A percentile compares a stretch with the other conserved stretches of the same genome.
These are phyloP conservation scores for Euglossa dilemma DNA, from an alignment of 1,140 invertebrate species.

Conservation along the genomic window DNA sequence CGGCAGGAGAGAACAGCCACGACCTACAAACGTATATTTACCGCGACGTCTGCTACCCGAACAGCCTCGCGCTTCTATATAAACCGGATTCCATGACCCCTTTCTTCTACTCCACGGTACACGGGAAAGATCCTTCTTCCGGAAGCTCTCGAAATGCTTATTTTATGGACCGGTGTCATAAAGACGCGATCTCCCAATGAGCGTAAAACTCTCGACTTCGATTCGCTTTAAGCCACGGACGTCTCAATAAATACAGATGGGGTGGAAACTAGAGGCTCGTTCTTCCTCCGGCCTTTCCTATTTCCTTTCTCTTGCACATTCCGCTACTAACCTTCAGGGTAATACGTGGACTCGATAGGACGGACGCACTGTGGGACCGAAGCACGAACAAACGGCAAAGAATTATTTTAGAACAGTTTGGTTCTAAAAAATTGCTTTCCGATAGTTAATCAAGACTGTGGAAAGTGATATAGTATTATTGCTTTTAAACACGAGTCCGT, in stretches of 20 bases:
- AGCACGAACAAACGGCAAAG: too few species aligned
- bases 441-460: too few species aligned
- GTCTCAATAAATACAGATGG: constrained; percentile 60
- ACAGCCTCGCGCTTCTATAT: constrained; percentile 28
- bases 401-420: too few species aligned
- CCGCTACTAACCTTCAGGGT: too few species aligned
- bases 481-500: too few species aligned
- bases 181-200: constrained; percentile 66
- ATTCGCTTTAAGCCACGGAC: constrained; percentile 26
- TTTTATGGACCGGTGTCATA: constrained; percentile 63
- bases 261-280: constrained; percentile 26
- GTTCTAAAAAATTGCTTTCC: too few species aligned
- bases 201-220: constrained; percentile 65
- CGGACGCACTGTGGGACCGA: too few species aligned
- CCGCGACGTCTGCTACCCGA: constrained; percentile 25
- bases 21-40: constrained; percentile 50
- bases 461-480: too few species aligned
- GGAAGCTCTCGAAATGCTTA: constrained; percentile 57
- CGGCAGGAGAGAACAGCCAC: constrained; percentile 4
- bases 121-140: constrained; percentile 33
- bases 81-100: constrained; percentile 53
- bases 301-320: not conserved
- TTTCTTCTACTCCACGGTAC: constrained; percentile 2
- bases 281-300: not conserved
- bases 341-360: not conserved